Evolutionary conservation across 2,888 invertebrate species (phyloP), one percentile per base, ranked within the genome.

Genomic region (Beris chalybata): DNA sequence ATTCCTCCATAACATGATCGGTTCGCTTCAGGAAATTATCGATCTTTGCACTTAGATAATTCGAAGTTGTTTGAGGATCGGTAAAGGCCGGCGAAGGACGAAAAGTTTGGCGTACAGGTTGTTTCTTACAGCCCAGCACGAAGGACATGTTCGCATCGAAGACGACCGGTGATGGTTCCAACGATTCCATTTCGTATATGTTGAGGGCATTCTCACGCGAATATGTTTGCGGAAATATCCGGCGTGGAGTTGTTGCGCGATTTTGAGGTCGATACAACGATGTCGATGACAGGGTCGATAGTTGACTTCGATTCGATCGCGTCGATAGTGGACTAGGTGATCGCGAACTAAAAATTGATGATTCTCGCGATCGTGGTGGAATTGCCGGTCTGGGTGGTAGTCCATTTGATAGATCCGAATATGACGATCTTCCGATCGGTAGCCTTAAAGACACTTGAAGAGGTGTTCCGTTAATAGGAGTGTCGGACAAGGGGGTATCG

Each of bases 1-100:
- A 94, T 76, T 93, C 92, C 74, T 93, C 92, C 87, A 91, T 91
- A 0, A 93, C 88, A 78, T 93, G 93, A 79, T 94, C 93, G 4
- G 93, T 93, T 70, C 91, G 85, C 74, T 86, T 87, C 43, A 94
- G 81, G 74, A 94, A 94, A 75, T 88, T 89, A 65, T 90, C 86
- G 64, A 94, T 93, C 80, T 90, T 91, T 44, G 84, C 85, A 38
- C 88, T 87, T 15, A 94, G 82, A 72, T 87, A 87, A 67, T 89
- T 90, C 0, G 92, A 92, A 2, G 90, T 89, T 0, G 92, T 93
- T 56, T 87, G 84, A 45, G 89, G 86, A 76, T 92, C 91, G 71
- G 87, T 80, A 74, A 90, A 89, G 0, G 93, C 92, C 3, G 93
- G 91, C 5, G 88, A 82, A 0, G 92, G 89, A 64, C 85, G 85